phyloP scores from a whole-genome alignment of 2,797 vertebrate species.

The Siniperca obscura region DNA sequence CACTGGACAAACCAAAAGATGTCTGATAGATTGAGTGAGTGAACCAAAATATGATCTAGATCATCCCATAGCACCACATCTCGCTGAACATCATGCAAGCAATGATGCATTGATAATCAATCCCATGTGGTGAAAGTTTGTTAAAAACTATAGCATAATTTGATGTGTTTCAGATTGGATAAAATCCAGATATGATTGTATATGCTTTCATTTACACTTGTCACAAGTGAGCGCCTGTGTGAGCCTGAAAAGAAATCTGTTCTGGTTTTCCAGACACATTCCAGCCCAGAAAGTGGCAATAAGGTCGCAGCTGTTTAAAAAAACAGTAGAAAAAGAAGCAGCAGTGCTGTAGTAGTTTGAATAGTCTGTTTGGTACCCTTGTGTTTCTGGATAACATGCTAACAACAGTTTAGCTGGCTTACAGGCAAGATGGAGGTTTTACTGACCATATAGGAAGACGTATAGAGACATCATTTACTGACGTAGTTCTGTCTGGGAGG shows the following conservation, averaged over 20 bases:
- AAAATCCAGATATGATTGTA: not conserved
- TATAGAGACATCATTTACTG: not conserved
- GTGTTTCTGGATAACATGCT: not conserved
- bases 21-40: not conserved
- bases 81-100: too few species aligned
- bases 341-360: not conserved
- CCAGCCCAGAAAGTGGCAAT: not conserved
- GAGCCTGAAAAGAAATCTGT: not conserved
- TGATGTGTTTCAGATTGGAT: not conserved
- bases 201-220: not conserved
- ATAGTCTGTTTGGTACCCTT: not conserved
- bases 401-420: not conserved
- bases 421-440: too few species aligned
- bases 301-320: not conserved
- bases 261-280: not conserved
- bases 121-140: not conserved
- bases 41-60: not conserved
- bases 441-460: not conserved
- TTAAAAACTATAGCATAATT: too few species aligned
- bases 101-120: not conserved
- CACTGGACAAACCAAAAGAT: not conserved
- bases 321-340: not conserved
- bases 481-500: not conserved
- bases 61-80: not conserved
- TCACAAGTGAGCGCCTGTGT: not conserved